These are phyloP conservation scores for Andrena camellia DNA, from an alignment of 2,888 invertebrate species.

Conservation along the genomic window DNA sequence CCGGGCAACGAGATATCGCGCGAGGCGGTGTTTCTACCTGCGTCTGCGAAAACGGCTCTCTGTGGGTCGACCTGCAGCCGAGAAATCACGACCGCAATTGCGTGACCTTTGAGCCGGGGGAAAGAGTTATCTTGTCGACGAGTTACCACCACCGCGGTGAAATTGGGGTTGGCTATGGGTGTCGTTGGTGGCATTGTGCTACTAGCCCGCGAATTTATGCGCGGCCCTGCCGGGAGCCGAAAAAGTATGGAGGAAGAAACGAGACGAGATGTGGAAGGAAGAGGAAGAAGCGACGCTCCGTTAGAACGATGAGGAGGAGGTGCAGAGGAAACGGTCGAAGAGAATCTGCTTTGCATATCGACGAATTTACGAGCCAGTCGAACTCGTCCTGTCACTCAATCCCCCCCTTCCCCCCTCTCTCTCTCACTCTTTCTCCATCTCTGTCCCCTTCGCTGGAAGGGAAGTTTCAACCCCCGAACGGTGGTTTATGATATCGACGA, in stretches of 20 bases:
- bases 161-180: conserved; percentile 36
- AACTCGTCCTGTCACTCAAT: conserved; percentile 68
- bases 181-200: conserved; percentile 24
- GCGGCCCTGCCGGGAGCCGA: conserved; percentile 10
- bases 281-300: conserved; percentile 43
- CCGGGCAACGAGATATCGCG: conserved; percentile 46
- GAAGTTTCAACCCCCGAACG: conserved; percentile 68
- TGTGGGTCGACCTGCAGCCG: conserved; percentile 41
- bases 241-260: not conserved
- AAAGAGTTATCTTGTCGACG: conserved; percentile 51
- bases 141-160: conserved; percentile 32
- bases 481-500: conserved; percentile 79
- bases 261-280: not conserved
- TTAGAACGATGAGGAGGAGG: conserved; percentile 58
- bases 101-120: conserved; percentile 57
- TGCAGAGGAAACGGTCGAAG: conserved; percentile 57
- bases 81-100: conserved; percentile 64
- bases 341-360: conserved; percentile 77
- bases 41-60: conserved; percentile 48
- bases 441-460: conserved; percentile 41
- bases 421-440: conserved; percentile 2
- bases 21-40: conserved; percentile 60
- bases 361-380: conserved; percentile 79
- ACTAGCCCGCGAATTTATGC: conserved; percentile 59
- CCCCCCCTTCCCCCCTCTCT: conserved; percentile 4